Conservation (phyloP, 2,888 invertebrate species). For the Drosophila pegasa region DNA sequence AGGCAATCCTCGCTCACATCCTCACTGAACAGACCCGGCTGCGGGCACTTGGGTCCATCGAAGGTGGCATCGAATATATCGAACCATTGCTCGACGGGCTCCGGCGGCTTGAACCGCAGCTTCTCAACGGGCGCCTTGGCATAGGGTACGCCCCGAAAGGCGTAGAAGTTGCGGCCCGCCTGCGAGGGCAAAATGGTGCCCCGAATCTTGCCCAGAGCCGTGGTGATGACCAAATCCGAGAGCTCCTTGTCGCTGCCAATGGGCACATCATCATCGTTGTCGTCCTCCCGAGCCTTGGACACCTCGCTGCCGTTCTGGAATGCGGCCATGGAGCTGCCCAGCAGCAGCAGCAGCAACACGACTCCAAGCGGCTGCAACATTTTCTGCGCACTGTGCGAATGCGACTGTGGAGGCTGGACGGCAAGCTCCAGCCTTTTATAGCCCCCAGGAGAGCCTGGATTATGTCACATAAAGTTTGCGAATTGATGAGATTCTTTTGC, state of each 20-base stretch:
- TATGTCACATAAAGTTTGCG: constrained; percentile 60
- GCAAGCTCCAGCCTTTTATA: constrained; percentile 61
- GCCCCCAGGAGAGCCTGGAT: constrained; percentile 30
- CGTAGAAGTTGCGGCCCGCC: constrained; percentile 82
- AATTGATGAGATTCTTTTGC: constrained; percentile 64
- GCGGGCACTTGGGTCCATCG: constrained; percentile 87
- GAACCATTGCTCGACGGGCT: constrained; percentile 85
- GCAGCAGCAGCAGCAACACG: constrained; percentile 29
- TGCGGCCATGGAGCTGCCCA: not conserved
- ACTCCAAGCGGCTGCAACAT: constrained; percentile 51
- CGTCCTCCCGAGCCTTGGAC: constrained; percentile 40
- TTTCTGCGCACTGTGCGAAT: constrained; percentile 13
- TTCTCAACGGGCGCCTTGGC: constrained; percentile 82
- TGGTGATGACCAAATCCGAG: constrained; percentile 82
- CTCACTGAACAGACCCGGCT: constrained; percentile 81
- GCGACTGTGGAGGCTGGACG: constrained; percentile 52
- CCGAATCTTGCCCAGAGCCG: constrained; percentile 83
- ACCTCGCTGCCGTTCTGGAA: constrained; percentile 35
- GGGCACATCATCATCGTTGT: constrained; percentile 35
- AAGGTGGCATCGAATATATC: constrained; percentile 86
- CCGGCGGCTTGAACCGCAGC: constrained; percentile 84
- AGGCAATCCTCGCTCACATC: constrained; percentile 87
- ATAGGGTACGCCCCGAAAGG: constrained; percentile 84
- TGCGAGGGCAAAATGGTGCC: constrained; percentile 82
- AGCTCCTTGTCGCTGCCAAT: constrained; percentile 82